Base-by-base conservation (phyloP, 2,888 invertebrate species). In the Nasonovia ribisnigri region DNA sequence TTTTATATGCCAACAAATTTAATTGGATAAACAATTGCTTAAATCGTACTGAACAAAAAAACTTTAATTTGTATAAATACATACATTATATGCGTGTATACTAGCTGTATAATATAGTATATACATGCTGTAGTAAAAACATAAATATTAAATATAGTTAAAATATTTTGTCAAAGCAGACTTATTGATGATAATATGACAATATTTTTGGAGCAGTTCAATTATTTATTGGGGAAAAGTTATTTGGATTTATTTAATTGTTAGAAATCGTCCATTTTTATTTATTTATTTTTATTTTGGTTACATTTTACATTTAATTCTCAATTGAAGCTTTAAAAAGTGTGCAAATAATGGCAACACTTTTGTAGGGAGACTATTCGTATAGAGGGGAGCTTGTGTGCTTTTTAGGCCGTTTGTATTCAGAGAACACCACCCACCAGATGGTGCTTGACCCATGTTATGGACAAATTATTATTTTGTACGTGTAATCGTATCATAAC, bases 381-480 rank as follows among this genome's bases (percentile, higher is more conserved):
- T 11, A 88, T 0, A 16, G 46, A 86, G 77, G 84, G 60, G 90
- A 54, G 86, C 29, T 20, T n/a, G 16, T 90, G 54, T 90, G 57
- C 86, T 84, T 93, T 84, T 20, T 60, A n/a, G 93, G 84, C 90
- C 42, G 90, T 93, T 93, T 90, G 86, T 93, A 93, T 93, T 84
- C 93, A 90, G 60, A n/a, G 42, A 86, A 93, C 86, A 67, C 29
- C 90, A 26, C 36, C 46, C 42, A 42, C 11, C 93, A 93, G 93
- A 90, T 93, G 93, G 93, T 90, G 93, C 86, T 90, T 93, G 93
- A 93, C 93, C 90, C 89, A 29, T 87, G 93, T 84, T 43, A 54
- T 86, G 42, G 43, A n/a, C 48, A 93, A 57, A 90, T 90, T 90
- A 93, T 93, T 93, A 93, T 93, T 89, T 88, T 51, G 46, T 60